Evolutionary conservation across 2,113 vertebrate species (phyloP).

Genomic region (Anhinga rufa): DNA sequence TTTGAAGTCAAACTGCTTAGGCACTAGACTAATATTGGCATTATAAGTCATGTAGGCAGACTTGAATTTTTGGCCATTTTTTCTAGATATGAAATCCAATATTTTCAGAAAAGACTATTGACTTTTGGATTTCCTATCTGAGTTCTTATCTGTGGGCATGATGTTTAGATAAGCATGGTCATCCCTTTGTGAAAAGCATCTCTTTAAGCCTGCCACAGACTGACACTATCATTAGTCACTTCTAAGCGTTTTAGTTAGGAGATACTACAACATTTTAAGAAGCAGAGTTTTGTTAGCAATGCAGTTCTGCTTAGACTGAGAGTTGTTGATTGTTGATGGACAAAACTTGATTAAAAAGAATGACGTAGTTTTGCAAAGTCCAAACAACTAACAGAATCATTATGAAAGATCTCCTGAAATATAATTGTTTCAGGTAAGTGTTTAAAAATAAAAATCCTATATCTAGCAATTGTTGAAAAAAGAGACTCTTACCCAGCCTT

Average conservation of each 20-base stretch:
- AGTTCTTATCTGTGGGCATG: background rate
- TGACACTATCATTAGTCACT: background rate
- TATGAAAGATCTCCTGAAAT: background rate
- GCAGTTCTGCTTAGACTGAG: background rate
- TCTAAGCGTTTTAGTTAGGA: background rate
- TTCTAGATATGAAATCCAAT: background rate
- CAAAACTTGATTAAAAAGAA: background rate
- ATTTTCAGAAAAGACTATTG: background rate
- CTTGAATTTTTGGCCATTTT: background rate
- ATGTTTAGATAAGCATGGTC: fast-evolving
- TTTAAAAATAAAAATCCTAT: background rate
- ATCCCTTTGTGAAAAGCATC: background rate
- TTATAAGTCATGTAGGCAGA: background rate
- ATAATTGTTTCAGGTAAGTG: background rate
- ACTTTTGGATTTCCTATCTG: background rate
- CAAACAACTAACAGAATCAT: background rate
- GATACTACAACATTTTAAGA: background rate
- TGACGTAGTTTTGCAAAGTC: fast-evolving
- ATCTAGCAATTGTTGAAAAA: background rate
- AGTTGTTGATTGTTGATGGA: background rate
- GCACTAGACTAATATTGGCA: background rate
- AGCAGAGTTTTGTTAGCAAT: background rate
- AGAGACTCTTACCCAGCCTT: background rate
- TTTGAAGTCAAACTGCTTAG: background rate
- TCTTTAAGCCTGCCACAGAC: background rate